Conservation (phyloP, 1,140 invertebrate genomes). For the Neodiprion pinetum region DNA sequence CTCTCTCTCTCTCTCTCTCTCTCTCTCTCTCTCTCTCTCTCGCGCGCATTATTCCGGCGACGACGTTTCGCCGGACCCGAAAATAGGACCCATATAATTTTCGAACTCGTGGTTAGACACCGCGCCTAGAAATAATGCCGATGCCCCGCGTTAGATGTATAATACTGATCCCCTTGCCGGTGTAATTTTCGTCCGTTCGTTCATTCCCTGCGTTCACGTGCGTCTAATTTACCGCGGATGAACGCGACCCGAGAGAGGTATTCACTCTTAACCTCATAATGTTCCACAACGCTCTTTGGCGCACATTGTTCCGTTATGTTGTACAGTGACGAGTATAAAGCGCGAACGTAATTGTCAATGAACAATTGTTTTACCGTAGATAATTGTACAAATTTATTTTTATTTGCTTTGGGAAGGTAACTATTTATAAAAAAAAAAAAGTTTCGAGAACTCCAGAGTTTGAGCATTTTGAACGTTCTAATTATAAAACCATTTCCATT, state of each 20-base stretch:
- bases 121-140: background rate
- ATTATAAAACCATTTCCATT: too few relatives aligned
- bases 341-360: too few relatives aligned
- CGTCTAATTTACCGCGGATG: background rate
- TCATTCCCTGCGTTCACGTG: background rate
- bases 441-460: background rate
- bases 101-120: conserved; percentile 4
- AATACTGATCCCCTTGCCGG: background rate
- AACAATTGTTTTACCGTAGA: too few relatives aligned
- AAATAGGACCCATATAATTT: conserved; percentile 8
- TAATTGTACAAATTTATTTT: too few relatives aligned
- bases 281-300: background rate
- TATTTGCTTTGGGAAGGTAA: too few relatives aligned
- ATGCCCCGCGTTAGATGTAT: background rate
- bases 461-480: too few relatives aligned
- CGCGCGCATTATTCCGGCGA: background rate
- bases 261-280: background rate
- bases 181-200: background rate
- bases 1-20: background rate
- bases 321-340: too few relatives aligned
- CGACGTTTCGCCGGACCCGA: background rate
- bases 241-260: background rate
- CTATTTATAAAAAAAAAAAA: background rate
- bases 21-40: background rate
- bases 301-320: too few relatives aligned